Conservation (phyloP, 2,113 vertebrate species). For the Gorsachius goisagi region DNA sequence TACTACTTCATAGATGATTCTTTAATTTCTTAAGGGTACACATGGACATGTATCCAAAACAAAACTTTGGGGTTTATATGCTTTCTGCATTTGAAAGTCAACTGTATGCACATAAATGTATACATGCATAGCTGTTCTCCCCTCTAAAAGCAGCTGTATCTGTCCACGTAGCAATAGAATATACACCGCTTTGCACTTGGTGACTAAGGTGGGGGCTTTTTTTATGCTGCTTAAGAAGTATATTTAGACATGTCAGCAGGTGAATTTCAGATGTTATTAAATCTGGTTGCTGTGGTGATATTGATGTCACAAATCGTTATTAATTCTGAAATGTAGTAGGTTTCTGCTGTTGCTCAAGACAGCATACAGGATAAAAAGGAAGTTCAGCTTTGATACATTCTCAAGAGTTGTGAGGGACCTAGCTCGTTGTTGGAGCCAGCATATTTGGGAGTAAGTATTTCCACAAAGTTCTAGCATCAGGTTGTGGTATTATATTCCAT, state of each 20-base stretch:
- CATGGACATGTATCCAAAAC: rapidly evolving
- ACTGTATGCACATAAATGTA: too few relatives aligned
- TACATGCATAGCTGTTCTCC: too few relatives aligned
- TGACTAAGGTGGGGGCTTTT: not conserved
- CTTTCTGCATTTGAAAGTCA: not conserved
- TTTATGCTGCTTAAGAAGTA: not conserved
- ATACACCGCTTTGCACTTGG: rapidly evolving
- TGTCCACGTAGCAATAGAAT: too few relatives aligned
- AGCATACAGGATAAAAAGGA: not conserved
- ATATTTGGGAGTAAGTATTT: not conserved
- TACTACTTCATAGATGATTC: not conserved
- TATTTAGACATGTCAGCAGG: not conserved
- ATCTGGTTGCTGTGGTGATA: not conserved
- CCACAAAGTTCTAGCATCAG: not conserved
- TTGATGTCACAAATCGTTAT: not conserved
- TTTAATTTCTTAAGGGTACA: not conserved
- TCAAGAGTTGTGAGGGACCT: not conserved
- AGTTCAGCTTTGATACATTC: not conserved
- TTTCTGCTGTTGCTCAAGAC: not conserved
- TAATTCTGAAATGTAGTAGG: not conserved
- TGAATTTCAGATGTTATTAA: not conserved
- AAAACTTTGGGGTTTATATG: rapidly evolving
- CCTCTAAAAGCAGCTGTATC: too few relatives aligned
- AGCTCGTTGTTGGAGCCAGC: not conserved
- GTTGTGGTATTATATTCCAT: not conserved